Base-by-base conservation (phyloP, 2,888 invertebrate species). In the Hymenopus coronatus region DNA sequence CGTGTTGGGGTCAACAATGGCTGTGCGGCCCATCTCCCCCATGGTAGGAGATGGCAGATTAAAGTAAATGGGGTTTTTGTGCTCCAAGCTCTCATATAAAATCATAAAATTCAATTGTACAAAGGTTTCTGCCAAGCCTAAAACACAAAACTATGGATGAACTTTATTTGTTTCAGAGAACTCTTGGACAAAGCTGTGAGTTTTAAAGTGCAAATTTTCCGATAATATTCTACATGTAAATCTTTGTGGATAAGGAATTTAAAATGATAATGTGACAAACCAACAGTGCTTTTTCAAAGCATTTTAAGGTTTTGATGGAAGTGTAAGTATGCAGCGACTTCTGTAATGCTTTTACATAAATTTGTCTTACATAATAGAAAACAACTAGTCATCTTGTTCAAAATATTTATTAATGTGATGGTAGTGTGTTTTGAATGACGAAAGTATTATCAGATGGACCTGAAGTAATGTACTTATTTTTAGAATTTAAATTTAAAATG, bases 21-120 rank as follows among this genome's bases (percentile, higher is more conserved):
- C 82, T 87, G 87, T 87, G 87, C 87, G 33, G 82, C 33, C 87
- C 27, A 30, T 87, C 40, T 33, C 82, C 81, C 30, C 82, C 82
- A n/a, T 87, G 87, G 86, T 82, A 82, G 87, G 54, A 70, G 54
- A 70, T 70, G 54, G 54, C 54, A 70, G 54, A 70, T 70, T 20
- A 70, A 70, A 70, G 54, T 70, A 70, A 15, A 70, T 70, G 54
- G 20, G 0, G 54, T 20, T 15, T 70, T 70, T 70, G 20, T 70
- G 54, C 54, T 70, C 54, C 54, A 70, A 20, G 20, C 46, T 70
- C 20, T 25, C 54, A 70, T 25, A 20, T 70, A 70, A 70, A 70
- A 70, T 70, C 25, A 70, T 70, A 70, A 20, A 70, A 70, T 70
- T 54, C 54, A 20, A 4, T 20, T 70, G 54, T 70, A 70, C 54